These are phyloP conservation scores for Macrotrachela quadricornifera DNA, from an alignment of 1,140 invertebrate genomes.

Conservation along the genomic window DNA sequence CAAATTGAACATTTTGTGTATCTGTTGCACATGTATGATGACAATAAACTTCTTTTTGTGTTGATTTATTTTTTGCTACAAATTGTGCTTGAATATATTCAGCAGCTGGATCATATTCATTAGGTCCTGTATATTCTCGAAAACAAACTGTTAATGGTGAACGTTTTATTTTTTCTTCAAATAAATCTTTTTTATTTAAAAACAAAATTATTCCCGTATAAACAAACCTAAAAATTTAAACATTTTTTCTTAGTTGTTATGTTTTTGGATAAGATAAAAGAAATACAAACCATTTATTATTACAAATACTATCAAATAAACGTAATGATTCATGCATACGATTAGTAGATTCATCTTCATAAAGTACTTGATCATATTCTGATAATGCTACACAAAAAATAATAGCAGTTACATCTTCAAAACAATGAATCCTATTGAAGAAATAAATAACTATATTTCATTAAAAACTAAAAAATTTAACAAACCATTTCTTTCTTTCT, in stretches of 20 bases:
- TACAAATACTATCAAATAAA: constrained; percentile 96
- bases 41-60: constrained; percentile 98
- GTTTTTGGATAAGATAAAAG: no score
- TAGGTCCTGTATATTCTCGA: constrained; percentile 86
- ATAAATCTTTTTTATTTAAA: constrained; percentile 98
- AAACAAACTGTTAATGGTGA: constrained; percentile 96
- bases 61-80: constrained; percentile 92
- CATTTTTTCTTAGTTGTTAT: no score
- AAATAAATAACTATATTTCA: no score
- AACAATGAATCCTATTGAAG: constrained; percentile 61
- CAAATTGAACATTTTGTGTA: constrained; percentile 99
- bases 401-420: constrained; percentile 97
- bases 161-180: constrained; percentile 50
- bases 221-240: constrained; percentile 44
- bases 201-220: constrained; percentile 97
- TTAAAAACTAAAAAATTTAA: no score
- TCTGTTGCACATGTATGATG: constrained; percentile 99
- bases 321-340: constrained; percentile 95
- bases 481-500: constrained; percentile 87
- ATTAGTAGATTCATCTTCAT: constrained; percentile 51
- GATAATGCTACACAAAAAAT: constrained; percentile 99
- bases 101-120: constrained; percentile 92
- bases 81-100: constrained; percentile 98
- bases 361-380: constrained; percentile 43
- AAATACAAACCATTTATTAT: constrained; percentile 97